Evolutionary conservation across 2,888 invertebrate genomes (phyloP).

Genomic region (Petrolisthes cinctipes): DNA sequence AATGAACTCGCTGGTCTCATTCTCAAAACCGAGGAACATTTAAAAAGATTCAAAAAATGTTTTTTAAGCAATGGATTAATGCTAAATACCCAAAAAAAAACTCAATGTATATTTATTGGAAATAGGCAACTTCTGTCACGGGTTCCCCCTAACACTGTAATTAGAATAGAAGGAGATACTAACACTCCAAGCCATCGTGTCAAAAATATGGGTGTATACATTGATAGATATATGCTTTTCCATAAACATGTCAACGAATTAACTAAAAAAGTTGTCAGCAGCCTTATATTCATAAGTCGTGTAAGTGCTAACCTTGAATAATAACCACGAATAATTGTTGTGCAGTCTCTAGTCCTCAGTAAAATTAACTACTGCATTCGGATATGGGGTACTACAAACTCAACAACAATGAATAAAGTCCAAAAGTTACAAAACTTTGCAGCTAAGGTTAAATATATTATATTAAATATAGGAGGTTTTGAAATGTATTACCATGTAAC

Average conservation of each 20-base stretch:
- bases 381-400: not conserved
- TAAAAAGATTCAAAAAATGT: not conserved
- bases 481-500: no score
- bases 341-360: not conserved
- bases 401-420: not conserved
- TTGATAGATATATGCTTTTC: not conserved
- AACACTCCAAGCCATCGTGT: not conserved
- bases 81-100: not conserved
- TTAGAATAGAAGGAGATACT: not conserved
- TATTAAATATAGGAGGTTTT: not conserved
- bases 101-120: not conserved
- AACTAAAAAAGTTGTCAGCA: not conserved
- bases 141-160: not conserved
- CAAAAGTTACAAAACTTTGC: not conserved
- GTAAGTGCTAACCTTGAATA: not conserved
- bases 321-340: not conserved
- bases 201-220: no score
- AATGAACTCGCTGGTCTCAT: no score
- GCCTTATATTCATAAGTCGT: not conserved
- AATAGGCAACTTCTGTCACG: no score
- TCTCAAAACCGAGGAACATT: not conserved
- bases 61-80: not conserved
- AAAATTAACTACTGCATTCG: not conserved
- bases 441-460: not conserved
- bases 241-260: not conserved